Evolutionary conservation across 1,140 invertebrate genomes (phyloP).

Genomic region (Papilio polyxenes): DNA sequence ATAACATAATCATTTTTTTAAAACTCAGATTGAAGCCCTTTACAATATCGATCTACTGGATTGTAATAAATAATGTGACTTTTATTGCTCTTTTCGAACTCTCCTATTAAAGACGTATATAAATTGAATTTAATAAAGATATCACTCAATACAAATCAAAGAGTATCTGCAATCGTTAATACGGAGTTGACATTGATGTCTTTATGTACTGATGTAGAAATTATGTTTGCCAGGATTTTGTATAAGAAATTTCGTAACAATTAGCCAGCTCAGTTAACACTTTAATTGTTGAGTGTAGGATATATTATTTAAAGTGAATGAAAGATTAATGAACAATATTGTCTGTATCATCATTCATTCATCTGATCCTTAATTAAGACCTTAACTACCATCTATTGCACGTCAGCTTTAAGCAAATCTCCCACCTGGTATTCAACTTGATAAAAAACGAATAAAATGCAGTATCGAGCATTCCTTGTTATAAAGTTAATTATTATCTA

Average conservation of each 20-base stretch:
- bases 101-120: background rate
- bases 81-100: background rate
- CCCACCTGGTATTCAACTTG: background rate
- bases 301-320: background rate
- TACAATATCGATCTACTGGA: background rate
- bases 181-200: background rate
- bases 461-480: conserved; percentile 26
- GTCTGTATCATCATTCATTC: background rate
- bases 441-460: background rate
- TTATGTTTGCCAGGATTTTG: background rate
- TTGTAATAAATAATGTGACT: background rate
- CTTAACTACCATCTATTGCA: background rate
- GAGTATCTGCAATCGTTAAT: background rate
- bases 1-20: conserved; percentile 60
- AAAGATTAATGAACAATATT: background rate
- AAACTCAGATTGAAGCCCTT: background rate
- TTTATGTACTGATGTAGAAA: background rate
- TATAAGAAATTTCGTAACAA: background rate
- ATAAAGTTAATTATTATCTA: conserved; percentile 74
- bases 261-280: background rate
- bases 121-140: background rate
- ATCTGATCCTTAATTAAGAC: background rate
- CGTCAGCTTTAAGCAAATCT: background rate
- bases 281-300: background rate
- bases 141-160: background rate